Evolutionary conservation across 1,140 invertebrate genomes (phyloP).

Genomic region (Apis florea): DNA sequence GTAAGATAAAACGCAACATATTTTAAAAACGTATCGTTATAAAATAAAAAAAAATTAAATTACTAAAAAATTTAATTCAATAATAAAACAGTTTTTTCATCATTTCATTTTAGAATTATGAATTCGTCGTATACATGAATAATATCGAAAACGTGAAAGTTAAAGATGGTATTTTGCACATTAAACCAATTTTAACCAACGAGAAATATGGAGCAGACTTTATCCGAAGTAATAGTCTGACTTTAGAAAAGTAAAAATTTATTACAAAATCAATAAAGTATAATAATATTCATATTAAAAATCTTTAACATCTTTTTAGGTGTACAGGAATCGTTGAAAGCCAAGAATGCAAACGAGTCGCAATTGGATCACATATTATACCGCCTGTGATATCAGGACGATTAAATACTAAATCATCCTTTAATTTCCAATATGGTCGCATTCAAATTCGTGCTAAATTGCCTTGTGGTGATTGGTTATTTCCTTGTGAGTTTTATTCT

Average conservation of each 20-base stretch:
- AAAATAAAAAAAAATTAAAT: neutral
- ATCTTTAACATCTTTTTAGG: slow-evolving; percentile 70
- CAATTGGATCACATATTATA: slow-evolving; percentile 81
- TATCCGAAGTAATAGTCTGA: slow-evolving; percentile 79
- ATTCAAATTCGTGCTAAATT: slow-evolving; percentile 84
- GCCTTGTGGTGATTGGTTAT: slow-evolving; percentile 86
- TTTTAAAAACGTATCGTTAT: neutral
- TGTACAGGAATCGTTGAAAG: slow-evolving; percentile 80
- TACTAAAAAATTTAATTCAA: neutral
- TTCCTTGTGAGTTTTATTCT: slow-evolving; percentile 80
- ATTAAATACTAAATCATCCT: slow-evolving; percentile 82
- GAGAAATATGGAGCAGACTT: slow-evolving; percentile 82
- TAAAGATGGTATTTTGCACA: slow-evolving; percentile 82
- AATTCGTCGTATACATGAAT: slow-evolving; percentile 87
- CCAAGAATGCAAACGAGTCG: slow-evolving; percentile 79
- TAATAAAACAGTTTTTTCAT: neutral
- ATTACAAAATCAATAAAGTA: neutral
- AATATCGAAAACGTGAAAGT: slow-evolving; percentile 82
- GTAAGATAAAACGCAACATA: slow-evolving; percentile 49
- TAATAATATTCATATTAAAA: too few relatives aligned
- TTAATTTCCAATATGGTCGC: slow-evolving; percentile 83
- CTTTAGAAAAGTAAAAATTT: slow-evolving; percentile 75
- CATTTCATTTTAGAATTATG: slow-evolving; percentile 79
- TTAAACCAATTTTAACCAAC: slow-evolving; percentile 83
- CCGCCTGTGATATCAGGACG: slow-evolving; percentile 86